Conservation (phyloP, 2,113 vertebrate genomes). For the Nyctereutes procyonoides region DNA sequence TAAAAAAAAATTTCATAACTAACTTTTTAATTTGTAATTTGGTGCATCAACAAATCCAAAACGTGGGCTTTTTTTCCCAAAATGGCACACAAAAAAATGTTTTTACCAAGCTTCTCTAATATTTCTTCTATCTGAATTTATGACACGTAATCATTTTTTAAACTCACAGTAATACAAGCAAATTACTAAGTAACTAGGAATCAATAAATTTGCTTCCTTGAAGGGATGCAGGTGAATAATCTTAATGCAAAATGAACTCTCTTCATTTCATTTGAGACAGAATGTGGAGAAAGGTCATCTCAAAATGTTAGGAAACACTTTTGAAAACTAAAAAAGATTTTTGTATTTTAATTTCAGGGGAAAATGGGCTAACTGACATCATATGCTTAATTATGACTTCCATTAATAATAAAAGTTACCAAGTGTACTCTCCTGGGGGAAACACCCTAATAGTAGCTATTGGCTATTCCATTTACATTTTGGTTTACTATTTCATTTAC, state of each 20-base stretch:
- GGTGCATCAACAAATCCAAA: conserved; percentile 41
- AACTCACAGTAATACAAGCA: not conserved
- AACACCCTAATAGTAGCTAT: not conserved
- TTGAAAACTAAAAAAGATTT: not conserved
- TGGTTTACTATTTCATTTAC: conserved; percentile 15
- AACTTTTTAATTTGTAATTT: conserved; percentile 35
- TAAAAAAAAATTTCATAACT: not conserved
- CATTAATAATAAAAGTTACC: conserved; percentile 52
- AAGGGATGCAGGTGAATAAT: not conserved
- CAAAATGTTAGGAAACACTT: conserved; percentile 24
- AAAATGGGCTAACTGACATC: not conserved
- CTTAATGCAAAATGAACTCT: conserved; percentile 12
- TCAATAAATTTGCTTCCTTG: conserved; percentile 17
- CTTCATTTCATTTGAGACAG: not conserved
- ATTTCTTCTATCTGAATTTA: not conserved
- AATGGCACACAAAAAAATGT: not conserved
- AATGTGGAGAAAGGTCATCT: not conserved
- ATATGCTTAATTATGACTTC: conserved; percentile 22
- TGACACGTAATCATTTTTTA: not conserved
- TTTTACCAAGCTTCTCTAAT: conserved; percentile 8
- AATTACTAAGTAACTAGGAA: conserved; percentile 52
- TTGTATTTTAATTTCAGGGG: conserved; percentile 5
- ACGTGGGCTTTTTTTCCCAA: conserved; percentile 18
- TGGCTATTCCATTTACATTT: conserved; percentile 19
- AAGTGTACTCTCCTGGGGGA: not conserved